Conservation (phyloP, 2,797 vertebrate genomes). For the Acanthopagrus latus region DNA sequence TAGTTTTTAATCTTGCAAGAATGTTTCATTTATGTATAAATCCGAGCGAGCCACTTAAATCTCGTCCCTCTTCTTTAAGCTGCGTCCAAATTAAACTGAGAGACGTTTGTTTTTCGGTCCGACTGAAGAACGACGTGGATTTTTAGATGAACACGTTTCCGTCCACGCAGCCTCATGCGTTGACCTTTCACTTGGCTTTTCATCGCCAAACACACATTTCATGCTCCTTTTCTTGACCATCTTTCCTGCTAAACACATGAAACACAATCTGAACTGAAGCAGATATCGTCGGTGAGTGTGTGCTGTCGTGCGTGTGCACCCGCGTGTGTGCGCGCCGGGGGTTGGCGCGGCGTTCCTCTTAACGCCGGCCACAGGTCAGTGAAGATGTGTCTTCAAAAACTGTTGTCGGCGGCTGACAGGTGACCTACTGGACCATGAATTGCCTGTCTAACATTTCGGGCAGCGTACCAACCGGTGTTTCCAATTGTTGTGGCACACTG, state of each 20-base stretch:
- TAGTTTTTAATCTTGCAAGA: conserved; percentile 54
- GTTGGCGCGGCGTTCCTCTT: conserved; percentile 49
- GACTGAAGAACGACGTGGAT: conserved; percentile 11
- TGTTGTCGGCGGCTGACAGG: conserved; percentile 82
- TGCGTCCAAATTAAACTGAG: conserved; percentile 46
- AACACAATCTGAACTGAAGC: conserved; percentile 73
- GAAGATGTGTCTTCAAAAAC: conserved; percentile 78
- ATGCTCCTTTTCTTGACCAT: conserved; percentile 41
- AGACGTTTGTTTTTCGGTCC: conserved; percentile 51
- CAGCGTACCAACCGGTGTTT: conserved; percentile 80
- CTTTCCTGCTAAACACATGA: conserved; percentile 53
- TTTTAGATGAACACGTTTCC: conserved; percentile 42
- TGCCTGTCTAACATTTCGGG: conserved; percentile 80
- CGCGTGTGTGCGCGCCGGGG: background rate
- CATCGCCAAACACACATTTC: conserved; percentile 53
- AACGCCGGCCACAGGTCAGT: conserved; percentile 79
- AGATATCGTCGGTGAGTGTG: conserved; percentile 23
- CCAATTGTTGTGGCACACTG: conserved; percentile 84
- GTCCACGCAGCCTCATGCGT: conserved; percentile 5
- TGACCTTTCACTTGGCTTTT: conserved; percentile 64
- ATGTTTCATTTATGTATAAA: conserved; percentile 78
- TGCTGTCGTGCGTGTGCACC: conserved; percentile 20
- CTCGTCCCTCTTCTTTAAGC: conserved; percentile 54
- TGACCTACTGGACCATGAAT: conserved; percentile 79
- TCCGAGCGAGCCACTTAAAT: conserved; percentile 73